Percentiles rank a stretch among this genome's conserved stretches.
Conservation (phyloP, 2,888 invertebrate genomes). For the Drosophila paramelanica region DNA sequence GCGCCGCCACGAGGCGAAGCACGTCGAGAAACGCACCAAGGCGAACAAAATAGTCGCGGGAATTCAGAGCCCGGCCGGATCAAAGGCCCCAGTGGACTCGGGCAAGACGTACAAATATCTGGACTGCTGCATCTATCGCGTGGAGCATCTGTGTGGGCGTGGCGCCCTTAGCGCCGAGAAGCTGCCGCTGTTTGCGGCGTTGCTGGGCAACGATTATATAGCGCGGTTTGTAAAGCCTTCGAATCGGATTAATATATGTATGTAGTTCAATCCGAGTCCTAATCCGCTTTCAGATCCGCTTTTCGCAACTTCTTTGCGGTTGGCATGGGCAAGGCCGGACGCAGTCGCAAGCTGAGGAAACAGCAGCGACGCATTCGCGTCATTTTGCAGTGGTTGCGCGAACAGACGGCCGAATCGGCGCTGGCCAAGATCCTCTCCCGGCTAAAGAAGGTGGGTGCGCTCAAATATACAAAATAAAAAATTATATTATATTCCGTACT, state of each 20-base stretch:
- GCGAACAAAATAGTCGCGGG: constrained; percentile 67
- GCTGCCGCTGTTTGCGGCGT: constrained; percentile 91
- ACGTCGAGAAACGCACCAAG: constrained; percentile 81
- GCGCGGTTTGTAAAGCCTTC: constrained; percentile 82
- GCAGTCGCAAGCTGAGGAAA: constrained; percentile 85
- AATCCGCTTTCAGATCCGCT: constrained; percentile 76
- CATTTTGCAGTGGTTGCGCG: constrained; percentile 91
- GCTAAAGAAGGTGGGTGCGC: constrained; percentile 85
- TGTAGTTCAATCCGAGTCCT: background rate
- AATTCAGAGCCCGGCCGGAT: constrained; percentile 46
- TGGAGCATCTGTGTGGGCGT: constrained; percentile 88
- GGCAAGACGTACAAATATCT: constrained; percentile 81
- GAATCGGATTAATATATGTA: too few relatives aligned
- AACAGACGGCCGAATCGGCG: constrained; percentile 89
- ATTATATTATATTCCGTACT: too few relatives aligned
- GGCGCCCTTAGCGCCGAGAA: constrained; percentile 88
- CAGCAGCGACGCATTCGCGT: constrained; percentile 90
- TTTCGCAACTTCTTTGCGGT: constrained; percentile 91
- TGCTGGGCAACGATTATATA: constrained; percentile 96
- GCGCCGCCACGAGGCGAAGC: constrained; percentile 75
- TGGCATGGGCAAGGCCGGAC: constrained; percentile 82
- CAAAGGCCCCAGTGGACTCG: fast-evolving
- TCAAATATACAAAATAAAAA: too few relatives aligned
- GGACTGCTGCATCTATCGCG: constrained; percentile 90
- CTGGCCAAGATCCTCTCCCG: constrained; percentile 88